phyloP scores from a whole-genome alignment of 2,797 vertebrate species.

The Aselliscus stoliczkanus region DNA sequence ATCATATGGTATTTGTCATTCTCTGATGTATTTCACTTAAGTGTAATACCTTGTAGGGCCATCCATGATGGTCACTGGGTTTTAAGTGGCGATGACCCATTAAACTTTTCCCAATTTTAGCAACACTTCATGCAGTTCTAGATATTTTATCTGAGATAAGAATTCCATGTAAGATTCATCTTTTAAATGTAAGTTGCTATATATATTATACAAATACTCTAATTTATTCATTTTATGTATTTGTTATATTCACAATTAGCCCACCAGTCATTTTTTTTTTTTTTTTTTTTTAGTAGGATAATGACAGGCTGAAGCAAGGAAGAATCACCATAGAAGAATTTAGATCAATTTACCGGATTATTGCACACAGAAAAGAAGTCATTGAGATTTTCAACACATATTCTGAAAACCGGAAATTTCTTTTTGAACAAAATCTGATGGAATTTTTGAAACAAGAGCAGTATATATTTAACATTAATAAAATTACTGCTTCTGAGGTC shows the following conservation, averaged over 20 bases:
- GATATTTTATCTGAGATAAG: background rate
- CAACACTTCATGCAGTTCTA: background rate
- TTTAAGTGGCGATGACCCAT: background rate
- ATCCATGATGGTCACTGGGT: background rate
- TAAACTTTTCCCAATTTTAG: background rate
- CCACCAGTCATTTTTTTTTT: conserved; percentile 55
- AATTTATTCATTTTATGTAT: background rate
- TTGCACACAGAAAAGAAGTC: conserved; percentile 81
- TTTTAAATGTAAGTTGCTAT: background rate
- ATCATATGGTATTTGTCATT: too few relatives aligned
- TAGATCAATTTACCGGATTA: conserved; percentile 75
- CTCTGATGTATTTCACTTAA: too few relatives aligned
- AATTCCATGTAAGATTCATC: background rate
- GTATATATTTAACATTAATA: conserved; percentile 66
- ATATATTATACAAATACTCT: background rate
- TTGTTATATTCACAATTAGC: conserved; percentile 12
- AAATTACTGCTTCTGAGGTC: conserved; percentile 74
- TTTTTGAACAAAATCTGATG: conserved; percentile 76
- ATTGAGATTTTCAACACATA: conserved; percentile 82
- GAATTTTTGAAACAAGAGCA: conserved; percentile 87
- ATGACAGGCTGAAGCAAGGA: conserved; percentile 66
- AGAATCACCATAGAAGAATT: conserved; percentile 81
- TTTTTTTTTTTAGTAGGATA: conserved; percentile 62
- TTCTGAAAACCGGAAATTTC: conserved; percentile 61
- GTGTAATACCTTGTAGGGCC: too few relatives aligned